These are phyloP conservation scores for Drosophila auraria DNA, from an alignment of 1,140 invertebrate species.

Conservation along the genomic window DNA sequence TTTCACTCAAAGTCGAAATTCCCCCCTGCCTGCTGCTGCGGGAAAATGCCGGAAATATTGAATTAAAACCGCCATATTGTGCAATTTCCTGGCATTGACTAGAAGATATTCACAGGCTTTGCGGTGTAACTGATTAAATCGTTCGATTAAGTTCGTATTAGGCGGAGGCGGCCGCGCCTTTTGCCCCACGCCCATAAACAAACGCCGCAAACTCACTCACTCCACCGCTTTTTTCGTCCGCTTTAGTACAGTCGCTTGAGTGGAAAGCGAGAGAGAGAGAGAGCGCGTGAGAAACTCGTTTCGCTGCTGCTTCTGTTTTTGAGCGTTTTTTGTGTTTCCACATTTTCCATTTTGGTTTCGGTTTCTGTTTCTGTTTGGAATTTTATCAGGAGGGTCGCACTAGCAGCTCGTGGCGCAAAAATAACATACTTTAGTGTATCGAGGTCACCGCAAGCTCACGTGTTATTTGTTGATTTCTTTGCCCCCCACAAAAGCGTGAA, in stretches of 20 bases:
- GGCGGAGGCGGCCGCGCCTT: conserved; percentile 27
- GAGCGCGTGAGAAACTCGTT: conserved; percentile 53
- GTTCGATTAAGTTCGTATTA: conserved; percentile 9
- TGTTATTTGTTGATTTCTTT: conserved; percentile 27
- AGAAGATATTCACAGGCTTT: neutral
- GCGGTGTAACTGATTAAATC: conserved; percentile 10
- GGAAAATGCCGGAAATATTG: conserved; percentile 72
- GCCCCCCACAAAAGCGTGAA: conserved; percentile 31
- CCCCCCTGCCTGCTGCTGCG: conserved; percentile 58
- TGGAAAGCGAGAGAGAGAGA: conserved; percentile 35
- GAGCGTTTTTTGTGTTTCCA: conserved; percentile 52
- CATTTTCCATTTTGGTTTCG: conserved; percentile 44
- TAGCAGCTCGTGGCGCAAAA: conserved; percentile 58
- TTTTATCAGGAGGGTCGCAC: conserved; percentile 62
- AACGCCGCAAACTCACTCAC: conserved; percentile 73
- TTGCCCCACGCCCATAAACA: conserved; percentile 76
- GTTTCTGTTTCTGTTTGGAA: conserved; percentile 73
- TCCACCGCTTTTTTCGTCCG: conserved; percentile 60
- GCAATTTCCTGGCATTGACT: conserved; percentile 11
- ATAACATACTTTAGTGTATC: conserved; percentile 31
- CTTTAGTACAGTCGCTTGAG: conserved; percentile 83
- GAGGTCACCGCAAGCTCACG: conserved; percentile 59
- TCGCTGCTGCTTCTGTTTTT: conserved; percentile 37
- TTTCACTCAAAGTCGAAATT: conserved; percentile 34
- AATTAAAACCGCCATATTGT: conserved; percentile 77